Percentiles rank a stretch among this genome's conserved stretches.
These are phyloP conservation scores for Eupithecia subumbrata DNA, from an alignment of 2,888 invertebrate genomes.

Conservation along the genomic window DNA sequence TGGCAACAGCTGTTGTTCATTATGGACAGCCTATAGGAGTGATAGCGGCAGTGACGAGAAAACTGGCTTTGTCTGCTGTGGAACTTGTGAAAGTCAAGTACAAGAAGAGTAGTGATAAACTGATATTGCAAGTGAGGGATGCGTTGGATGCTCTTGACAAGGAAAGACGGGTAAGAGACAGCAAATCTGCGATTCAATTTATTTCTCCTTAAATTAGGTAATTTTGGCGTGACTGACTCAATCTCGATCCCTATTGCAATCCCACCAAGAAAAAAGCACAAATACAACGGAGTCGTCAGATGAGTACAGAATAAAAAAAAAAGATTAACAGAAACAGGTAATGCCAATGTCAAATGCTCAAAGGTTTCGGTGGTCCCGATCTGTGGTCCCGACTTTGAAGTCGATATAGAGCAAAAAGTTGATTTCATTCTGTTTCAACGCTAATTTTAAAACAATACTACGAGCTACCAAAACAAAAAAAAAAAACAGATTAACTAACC, in stretches of 20 bases:
- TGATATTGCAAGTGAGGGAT: constrained; percentile 74
- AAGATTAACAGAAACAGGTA: too few relatives aligned
- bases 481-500: too few relatives aligned
- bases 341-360: too few relatives aligned
- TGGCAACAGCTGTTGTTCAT: constrained; percentile 83
- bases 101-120: constrained; percentile 69
- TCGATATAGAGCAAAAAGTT: neutral
- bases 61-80: constrained; percentile 66
- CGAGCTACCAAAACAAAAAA: neutral
- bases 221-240: neutral
- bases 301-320: too few relatives aligned
- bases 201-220: too few relatives aligned
- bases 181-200: neutral
- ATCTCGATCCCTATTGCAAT: neutral
- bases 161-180: constrained; percentile 63
- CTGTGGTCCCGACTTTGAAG: neutral
- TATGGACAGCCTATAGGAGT: constrained; percentile 91
- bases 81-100: constrained; percentile 82
- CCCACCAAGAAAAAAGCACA: neutral
- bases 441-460: neutral
- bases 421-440: neutral
- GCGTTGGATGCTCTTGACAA: constrained; percentile 77
- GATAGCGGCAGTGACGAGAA: constrained; percentile 86
- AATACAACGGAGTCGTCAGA: too few relatives aligned
- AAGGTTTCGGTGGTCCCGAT: neutral